phyloP scores from a whole-genome alignment of 30 jellyfish, hydroid and myxozoan species.

The Nemopilema nomurai region DNA sequence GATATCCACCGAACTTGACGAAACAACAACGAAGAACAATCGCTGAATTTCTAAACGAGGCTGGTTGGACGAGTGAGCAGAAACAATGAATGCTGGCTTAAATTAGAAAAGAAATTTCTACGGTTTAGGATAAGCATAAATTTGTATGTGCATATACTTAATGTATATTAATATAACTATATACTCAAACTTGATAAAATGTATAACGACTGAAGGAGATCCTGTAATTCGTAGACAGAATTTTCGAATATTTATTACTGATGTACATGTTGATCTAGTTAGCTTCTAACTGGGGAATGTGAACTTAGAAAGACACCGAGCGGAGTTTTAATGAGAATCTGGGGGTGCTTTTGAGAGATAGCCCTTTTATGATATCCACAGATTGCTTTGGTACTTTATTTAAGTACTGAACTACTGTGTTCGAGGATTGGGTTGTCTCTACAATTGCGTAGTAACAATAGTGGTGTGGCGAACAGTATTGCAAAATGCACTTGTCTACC shows the following conservation, averaged over 20 bases:
- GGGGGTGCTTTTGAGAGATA: no score
- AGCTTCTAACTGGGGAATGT: background rate
- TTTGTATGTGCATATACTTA: background rate
- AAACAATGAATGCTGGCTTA: conserved; percentile 29
- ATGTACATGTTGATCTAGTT: background rate
- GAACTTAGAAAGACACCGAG: no score
- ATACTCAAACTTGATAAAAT: background rate
- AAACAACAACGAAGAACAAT: conserved; percentile 53
- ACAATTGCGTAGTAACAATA: no score
- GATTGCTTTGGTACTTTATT: no score
- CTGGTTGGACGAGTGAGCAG: conserved; percentile 72
- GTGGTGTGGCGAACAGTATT: no score
- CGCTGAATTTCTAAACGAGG: conserved; percentile 60
- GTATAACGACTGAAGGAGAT: background rate
- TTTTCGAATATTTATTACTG: background rate
- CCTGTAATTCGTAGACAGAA: background rate
- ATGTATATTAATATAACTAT: no score
- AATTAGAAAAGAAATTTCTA: background rate
- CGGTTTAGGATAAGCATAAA: background rate
- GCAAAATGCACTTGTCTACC: no score
- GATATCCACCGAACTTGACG: conserved; percentile 76
- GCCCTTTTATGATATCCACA: no score
- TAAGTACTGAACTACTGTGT: no score
- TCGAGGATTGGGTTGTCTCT: no score
- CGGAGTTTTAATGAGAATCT: no score